Evolutionary conservation across 2,797 vertebrate species (phyloP), one percentile per base, ranked within the genome.

Genomic region (Neomorphus geoffroyi): DNA sequence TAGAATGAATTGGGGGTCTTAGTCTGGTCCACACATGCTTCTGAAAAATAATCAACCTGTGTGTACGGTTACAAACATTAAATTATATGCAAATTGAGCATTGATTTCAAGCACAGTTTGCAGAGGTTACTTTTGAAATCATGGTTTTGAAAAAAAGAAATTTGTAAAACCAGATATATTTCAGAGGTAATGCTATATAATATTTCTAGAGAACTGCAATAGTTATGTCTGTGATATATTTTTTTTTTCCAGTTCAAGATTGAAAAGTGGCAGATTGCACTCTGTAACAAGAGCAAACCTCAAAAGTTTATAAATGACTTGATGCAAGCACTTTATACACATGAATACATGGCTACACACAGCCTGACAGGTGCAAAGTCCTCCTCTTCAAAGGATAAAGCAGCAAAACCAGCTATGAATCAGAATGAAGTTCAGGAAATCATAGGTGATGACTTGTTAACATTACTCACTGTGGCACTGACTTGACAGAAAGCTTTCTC

Each of bases 401-500:
- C 97, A 0, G 97, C 97, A 13, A 98, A 98, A 92, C 98, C 98
- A 92, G 98, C 98, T 43, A 97, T 98, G 98, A 98, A 98, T 96
- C 97, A 97, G 86, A 97, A 97, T 74, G 98, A 98, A 97, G 97
- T 98, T 87, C 98, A 98, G 96, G 98, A 98, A 93, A 98, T 98
- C 80, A 98, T 98, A 97, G 97, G 98, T 98, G 93, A 98, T 91
- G 60, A 56, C 86, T 93, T 60, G 23, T 87, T 93, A 93, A 78
- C 2, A 0, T 93, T 95, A 54, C 33, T 93, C 15, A 8, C 0
- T 54, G 81, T 88, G 80, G 62, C 80, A 73, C 43, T 90, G 73
- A 9, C 30, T 71, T 84, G 94, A 61, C 57, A 58, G 51, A 84
- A 83, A 80, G 80, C 72, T 95, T 81, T 90, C 35, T 93, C 11